Conservation (phyloP, 2,113 vertebrate genomes). For the Chamaetylas fuelleborni region DNA sequence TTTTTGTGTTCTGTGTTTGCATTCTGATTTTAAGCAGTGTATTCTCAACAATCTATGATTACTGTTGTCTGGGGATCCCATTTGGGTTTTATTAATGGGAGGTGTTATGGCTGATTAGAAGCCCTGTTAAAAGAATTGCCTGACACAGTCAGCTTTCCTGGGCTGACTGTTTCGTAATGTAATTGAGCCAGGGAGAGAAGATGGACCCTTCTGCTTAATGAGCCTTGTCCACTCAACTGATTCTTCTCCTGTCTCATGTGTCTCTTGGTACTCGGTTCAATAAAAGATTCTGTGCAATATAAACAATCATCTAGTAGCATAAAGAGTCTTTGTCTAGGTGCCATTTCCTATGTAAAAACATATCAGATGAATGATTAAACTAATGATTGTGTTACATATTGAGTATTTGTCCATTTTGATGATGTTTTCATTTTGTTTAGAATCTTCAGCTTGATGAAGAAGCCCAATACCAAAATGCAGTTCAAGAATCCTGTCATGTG, state of each 20-base stretch:
- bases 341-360: not conserved
- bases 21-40: not conserved
- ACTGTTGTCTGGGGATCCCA: not conserved
- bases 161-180: not conserved
- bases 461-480: constrained; percentile 79
- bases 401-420: constrained; percentile 23
- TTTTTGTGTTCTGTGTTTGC: not conserved
- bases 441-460: constrained; percentile 82
- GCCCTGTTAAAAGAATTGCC: not conserved
- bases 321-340: not conserved
- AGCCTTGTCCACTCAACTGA: not conserved
- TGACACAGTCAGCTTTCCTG: not conserved
- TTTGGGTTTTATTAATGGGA: constrained; percentile 2
- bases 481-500: constrained; percentile 79
- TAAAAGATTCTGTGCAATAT: not conserved
- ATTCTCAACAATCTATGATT: not conserved
- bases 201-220: not conserved
- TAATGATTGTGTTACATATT: not conserved
- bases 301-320: not conserved
- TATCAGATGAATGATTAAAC: not conserved
- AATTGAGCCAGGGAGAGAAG: not conserved
- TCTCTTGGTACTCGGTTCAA: not conserved
- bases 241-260: not conserved
- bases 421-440: constrained; percentile 62
- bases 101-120: not conserved